Evolutionary conservation across 35 echinoderm and acorn worm genomes (phyloP), one percentile per base, ranked within the genome.

Genomic region (Diadema setosum): DNA sequence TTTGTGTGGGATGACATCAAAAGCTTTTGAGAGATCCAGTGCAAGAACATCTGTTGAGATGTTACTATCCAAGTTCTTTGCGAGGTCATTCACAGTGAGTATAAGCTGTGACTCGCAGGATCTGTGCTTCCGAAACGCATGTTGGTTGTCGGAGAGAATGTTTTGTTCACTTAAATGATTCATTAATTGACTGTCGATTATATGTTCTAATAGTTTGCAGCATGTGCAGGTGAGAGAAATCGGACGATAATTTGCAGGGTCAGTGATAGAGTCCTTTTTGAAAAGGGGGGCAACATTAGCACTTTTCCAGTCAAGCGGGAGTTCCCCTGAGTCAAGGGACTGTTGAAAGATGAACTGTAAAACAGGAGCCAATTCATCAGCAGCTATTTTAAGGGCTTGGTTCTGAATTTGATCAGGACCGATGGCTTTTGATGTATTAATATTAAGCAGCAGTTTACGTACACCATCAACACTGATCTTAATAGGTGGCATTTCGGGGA

Each of bases 181-280:
- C 67, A 91, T 78, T 1, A 91, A 26, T n/a, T 86, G 67, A 39
- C 90, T 85, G 30, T 80, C 37, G 16, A 91, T 40, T 9, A 91
- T 85, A 55, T 91, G 82, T 42, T 91, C 90, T 15, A 86, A 25
- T 1, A 91, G 65, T 31, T n/a, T n/a, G n/a, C n/a, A n/a, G n/a
- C n/a, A n/a, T n/a, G n/a, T n/a, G n/a, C n/a, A n/a, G n/a, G n/a
- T 91, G 17, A 91, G 83, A 42, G 90, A 91, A 4, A 86, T 80
- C 3, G 90, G 90, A 3, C 82, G 25, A 41, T 86, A 91, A 48
- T 91, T 91, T 57, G 56, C 52, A n/a, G n/a, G n/a, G n/a, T n/a
- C n/a, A n/a, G n/a, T n/a, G n/a, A n/a, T n/a, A n/a, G n/a, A n/a
- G n/a, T n/a, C n/a, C n/a, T n/a, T n/a, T n/a, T n/a, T n/a, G n/a